phyloP scores from a whole-genome alignment of 2,797 vertebrate genomes.

The Acanthis flammea region DNA sequence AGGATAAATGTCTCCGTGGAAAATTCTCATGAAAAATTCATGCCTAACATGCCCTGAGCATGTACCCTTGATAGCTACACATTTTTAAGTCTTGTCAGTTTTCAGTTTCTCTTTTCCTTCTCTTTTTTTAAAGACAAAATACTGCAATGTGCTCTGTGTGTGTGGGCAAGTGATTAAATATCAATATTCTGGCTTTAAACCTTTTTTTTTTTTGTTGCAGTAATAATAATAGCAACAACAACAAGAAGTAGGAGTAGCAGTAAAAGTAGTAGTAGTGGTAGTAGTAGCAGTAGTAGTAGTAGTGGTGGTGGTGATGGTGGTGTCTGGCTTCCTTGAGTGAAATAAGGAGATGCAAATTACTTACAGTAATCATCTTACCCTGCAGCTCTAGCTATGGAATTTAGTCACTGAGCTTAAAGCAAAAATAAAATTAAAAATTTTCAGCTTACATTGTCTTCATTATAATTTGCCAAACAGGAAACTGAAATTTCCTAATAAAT shows the following conservation, averaged over 20 bases:
- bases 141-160: background rate
- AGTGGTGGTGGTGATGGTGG: too few relatives aligned
- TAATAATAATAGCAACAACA: background rate
- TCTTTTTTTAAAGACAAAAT: background rate
- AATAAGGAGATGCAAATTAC: background rate
- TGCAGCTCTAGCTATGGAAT: background rate
- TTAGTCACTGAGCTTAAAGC: background rate
- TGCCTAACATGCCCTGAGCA: background rate
- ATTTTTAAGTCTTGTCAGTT: background rate
- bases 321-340: background rate
- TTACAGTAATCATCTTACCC: background rate
- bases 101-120: background rate
- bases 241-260: background rate
- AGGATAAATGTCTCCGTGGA: background rate
- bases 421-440: background rate
- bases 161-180: background rate
- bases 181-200: background rate
- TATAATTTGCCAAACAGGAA: background rate
- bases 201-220: background rate
- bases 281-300: too few relatives aligned
- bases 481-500: background rate
- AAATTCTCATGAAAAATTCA: slow-evolving; percentile 48
- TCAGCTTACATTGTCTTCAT: background rate
- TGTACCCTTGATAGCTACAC: background rate
- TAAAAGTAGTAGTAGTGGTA: too few relatives aligned